Percentiles rank a stretch among this genome's conserved stretches.
Conservation (phyloP, 2,797 vertebrate species). For the Catharus ustulatus region DNA sequence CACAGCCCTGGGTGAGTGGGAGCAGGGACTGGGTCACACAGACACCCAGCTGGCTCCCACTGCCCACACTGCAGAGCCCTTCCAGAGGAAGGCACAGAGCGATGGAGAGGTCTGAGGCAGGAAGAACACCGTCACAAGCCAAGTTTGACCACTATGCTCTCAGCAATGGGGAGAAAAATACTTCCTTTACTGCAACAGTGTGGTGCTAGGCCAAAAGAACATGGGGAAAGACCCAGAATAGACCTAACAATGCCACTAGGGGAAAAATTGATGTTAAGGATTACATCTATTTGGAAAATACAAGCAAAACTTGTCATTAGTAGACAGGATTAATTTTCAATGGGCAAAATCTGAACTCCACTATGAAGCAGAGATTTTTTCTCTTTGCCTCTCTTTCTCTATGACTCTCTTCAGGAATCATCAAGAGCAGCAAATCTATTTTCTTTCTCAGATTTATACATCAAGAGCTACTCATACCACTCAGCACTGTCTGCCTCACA, state of each 20-base stretch:
- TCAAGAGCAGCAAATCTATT: neutral
- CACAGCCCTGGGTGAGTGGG: neutral
- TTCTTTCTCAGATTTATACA: neutral
- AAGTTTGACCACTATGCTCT: neutral
- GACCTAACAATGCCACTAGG: neutral
- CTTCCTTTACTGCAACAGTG: neutral
- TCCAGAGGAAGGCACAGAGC: neutral
- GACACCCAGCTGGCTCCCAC: neutral
- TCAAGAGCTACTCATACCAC: neutral
- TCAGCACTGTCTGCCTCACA: neutral
- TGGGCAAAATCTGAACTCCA: neutral
- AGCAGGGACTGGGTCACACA: neutral
- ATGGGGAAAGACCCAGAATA: neutral
- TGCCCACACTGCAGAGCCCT: neutral
- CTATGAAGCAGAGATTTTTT: neutral
- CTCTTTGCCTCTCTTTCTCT: too few relatives aligned
- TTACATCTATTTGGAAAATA: neutral
- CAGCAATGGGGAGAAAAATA: neutral
- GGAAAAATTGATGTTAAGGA: neutral
- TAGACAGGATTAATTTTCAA: neutral
- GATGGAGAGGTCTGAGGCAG: neutral
- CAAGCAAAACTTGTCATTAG: neutral
- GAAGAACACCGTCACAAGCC: accelerated
- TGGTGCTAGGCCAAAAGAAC: neutral
- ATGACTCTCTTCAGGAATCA: neutral